phyloP scores from a whole-genome alignment of 1,140 invertebrate genomes.

The Parasteatoda tepidariorum region DNA sequence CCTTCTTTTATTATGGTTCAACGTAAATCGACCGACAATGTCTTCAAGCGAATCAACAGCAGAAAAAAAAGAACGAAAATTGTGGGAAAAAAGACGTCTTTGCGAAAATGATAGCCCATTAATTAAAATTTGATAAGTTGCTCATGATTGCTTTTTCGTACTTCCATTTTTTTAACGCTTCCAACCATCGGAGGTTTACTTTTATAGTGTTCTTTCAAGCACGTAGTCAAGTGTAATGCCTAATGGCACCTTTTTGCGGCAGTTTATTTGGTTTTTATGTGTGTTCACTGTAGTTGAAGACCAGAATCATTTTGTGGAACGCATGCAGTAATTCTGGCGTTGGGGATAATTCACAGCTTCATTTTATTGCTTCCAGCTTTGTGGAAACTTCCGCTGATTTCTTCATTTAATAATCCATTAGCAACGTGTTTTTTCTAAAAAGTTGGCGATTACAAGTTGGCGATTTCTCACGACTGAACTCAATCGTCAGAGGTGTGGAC shows the following conservation, averaged over 20 bases:
- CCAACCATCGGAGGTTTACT: neutral
- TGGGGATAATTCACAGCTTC: no score
- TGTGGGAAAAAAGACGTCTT: slow-evolving; percentile 13
- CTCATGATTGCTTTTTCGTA: slow-evolving; percentile 6
- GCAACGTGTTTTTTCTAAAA: no score
- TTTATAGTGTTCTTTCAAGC: neutral
- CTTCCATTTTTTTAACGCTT: neutral
- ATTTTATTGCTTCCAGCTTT: no score
- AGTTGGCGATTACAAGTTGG: no score
- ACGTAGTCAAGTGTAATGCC: neutral
- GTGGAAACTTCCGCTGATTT: no score
- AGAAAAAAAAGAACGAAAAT: neutral
- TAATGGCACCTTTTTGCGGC: neutral
- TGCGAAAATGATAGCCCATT: slow-evolving; percentile 33
- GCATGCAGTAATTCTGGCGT: neutral
- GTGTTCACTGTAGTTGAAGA: neutral
- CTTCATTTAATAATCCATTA: no score
- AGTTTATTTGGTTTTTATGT: neutral
- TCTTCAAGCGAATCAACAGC: neutral
- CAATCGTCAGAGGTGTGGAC: no score
- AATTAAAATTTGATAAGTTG: slow-evolving; percentile 25
- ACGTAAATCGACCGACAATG: slow-evolving; percentile 5
- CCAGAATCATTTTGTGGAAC: neutral
- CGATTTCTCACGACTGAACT: no score
- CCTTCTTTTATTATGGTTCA: neutral